phyloP scores from a whole-genome alignment of 2,113 vertebrate species.

The Gavia stellata region DNA sequence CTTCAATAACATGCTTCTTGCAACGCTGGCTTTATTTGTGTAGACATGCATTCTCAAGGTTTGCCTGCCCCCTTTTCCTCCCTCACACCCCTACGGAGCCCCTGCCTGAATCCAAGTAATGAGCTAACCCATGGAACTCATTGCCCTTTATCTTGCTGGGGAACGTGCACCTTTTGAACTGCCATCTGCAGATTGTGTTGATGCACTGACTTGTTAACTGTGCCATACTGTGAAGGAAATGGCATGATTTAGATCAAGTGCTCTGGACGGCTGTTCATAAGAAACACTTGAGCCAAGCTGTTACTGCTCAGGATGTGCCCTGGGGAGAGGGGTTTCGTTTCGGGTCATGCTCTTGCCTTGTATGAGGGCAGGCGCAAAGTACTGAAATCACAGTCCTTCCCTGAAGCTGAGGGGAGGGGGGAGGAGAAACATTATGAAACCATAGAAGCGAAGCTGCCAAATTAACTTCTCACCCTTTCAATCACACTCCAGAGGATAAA shows the following conservation, averaged over 20 bases:
- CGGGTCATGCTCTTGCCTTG: conserved; percentile 92
- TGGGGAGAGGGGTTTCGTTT: conserved; percentile 97
- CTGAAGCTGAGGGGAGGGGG: conserved; percentile 71
- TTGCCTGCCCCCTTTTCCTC: conserved; percentile 53
- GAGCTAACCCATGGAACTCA: conserved; percentile 76
- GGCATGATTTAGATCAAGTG: conserved; percentile 87
- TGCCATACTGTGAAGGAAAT: conserved; percentile 87
- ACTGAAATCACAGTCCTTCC: conserved; percentile 71
- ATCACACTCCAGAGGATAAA: conserved; percentile 99
- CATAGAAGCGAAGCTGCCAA: conserved; percentile 98
- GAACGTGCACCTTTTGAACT: conserved; percentile 86
- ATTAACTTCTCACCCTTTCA: conserved; percentile 99
- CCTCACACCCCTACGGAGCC: conserved; percentile 72
- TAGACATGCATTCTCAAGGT: conserved; percentile 62
- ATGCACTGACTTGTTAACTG: conserved; percentile 87
- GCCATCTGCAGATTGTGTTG: conserved; percentile 84
- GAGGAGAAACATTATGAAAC: conserved; percentile 93
- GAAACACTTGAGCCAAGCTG: conserved; percentile 99
- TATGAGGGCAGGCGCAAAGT: conserved; percentile 83
- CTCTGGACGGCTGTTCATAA: conserved; percentile 86
- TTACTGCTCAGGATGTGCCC: conserved; percentile 98
- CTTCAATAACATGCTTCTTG: conserved; percentile 55
- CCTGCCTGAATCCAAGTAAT: conserved; percentile 77
- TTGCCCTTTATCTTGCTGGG: conserved; percentile 84
- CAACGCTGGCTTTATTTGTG: conserved; percentile 51